Evolutionary conservation across 2,797 vertebrate genomes (phyloP).

Genomic region (Loris lydekkerianus): DNA sequence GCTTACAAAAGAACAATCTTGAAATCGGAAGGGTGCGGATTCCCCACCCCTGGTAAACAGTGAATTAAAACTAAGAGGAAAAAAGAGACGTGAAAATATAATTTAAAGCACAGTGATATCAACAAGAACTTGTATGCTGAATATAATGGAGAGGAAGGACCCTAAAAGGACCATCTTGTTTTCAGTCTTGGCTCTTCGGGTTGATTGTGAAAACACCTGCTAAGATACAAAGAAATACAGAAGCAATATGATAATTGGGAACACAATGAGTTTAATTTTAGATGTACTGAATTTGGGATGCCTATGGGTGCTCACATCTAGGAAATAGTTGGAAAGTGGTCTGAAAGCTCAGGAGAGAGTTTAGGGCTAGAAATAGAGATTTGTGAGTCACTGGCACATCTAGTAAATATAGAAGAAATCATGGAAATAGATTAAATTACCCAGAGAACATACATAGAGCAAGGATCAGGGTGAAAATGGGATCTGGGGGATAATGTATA

Average conservation of each 20-base stretch:
- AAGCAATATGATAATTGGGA: not conserved
- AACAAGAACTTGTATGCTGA: not conserved
- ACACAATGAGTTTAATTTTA: conserved; percentile 63
- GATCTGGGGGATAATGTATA: not conserved
- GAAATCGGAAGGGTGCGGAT: no score
- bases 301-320: conserved; percentile 38
- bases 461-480: not conserved
- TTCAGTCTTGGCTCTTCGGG: not conserved
- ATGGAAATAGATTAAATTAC: conserved; percentile 34
- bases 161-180: not conserved
- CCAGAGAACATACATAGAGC: not conserved
- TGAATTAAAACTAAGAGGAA: not conserved
- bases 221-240: conserved; percentile 33
- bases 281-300: conserved; percentile 44
- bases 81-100: not conserved
- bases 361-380: conserved; percentile 66
- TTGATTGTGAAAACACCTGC: not conserved
- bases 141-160: not conserved
- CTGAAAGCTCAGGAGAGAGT: conserved; percentile 56
- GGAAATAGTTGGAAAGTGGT: conserved; percentile 56
- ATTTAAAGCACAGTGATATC: not conserved
- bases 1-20: no score
- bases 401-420: conserved; percentile 55
- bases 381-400: conserved; percentile 64
- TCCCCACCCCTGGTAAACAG: not conserved